Conservation (phyloP, 2,888 invertebrate species). For the Ligdia adustata region DNA sequence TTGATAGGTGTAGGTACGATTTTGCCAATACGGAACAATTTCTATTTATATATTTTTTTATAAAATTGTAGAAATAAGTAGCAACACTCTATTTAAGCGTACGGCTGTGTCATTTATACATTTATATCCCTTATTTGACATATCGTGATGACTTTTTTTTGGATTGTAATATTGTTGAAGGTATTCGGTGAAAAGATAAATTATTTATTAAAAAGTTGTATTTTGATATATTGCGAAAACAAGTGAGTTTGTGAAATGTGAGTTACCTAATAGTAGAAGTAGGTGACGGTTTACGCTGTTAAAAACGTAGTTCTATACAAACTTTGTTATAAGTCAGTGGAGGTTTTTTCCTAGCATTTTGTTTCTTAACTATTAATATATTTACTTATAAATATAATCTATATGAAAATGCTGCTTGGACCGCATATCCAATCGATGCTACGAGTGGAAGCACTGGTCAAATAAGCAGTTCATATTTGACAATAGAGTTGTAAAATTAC, state of each 20-base stretch:
- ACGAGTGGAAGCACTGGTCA: no score
- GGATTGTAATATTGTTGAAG: neutral
- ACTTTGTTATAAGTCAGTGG: slow-evolving; percentile 8
- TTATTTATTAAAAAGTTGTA: no score
- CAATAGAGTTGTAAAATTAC: no score
- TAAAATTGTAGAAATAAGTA: slow-evolving; percentile 38
- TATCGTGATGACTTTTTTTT: no score
- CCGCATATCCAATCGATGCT: no score
- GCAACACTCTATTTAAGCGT: slow-evolving; percentile 40
- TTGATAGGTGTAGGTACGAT: slow-evolving; percentile 58
- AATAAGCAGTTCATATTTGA: no score
- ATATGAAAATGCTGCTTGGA: no score
- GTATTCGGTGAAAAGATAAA: slow-evolving; percentile 7
- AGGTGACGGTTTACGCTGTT: slow-evolving; percentile 31
- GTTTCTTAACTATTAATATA: no score
- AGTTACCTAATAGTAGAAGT: slow-evolving; percentile 35
- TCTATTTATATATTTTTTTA: slow-evolving; percentile 43
- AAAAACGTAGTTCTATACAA: slow-evolving; percentile 8
- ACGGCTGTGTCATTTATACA: slow-evolving; percentile 53
- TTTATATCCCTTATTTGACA: slow-evolving; percentile 17
- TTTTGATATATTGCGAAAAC: neutral
- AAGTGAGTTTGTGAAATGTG: slow-evolving; percentile 18
- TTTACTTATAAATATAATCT: no score
- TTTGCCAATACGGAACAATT: slow-evolving; percentile 46
- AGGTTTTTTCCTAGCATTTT: slow-evolving; percentile 26